Base-by-base conservation (phyloP, 2,888 invertebrate genomes). In the Nasonia oneida region DNA sequence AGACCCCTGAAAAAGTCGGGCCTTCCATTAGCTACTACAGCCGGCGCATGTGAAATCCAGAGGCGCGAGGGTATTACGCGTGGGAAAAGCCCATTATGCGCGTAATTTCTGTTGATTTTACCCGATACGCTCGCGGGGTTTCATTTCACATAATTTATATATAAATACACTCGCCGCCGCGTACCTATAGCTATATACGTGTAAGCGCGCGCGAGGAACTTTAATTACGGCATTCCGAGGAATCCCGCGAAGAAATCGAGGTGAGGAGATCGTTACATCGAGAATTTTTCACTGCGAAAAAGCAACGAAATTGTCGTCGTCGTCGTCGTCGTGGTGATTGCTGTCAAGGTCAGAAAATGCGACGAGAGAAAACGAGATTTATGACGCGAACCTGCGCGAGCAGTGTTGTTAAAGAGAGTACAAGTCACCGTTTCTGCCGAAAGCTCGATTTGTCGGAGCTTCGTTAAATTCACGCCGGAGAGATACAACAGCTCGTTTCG, bases 91-190 rank as follows among this genome's bases (percentile, higher is more conserved):
- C 33, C 12, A 33, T 67, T 67, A 29, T 33, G 12, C 33, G 14
- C 67, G 33, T 67, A 67, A 67, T 67, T 67, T 29, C 29, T 67
- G 33, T 29, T 33, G 67, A 67, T 67, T 67, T 67, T 67, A 29
- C 67, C 14, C 67, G 67, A 67, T 67, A 67, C 5, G 67, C 33
- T 29, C 12, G 67, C 33, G 33, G 29, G 29, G 33, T 29, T 67
- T 67, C 33, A 29, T 67, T 33, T 29, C 33, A 14, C 67, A 33
- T 67, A 29, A 14, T 29, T 67, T 67, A 33, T 67, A 14, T 67
- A 67, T 67, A 67, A 67, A 33, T 67, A 67, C 12, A 6, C 61
- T n/a, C 23, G 4, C 18, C 53, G 18, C 18, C 0, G 53, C 18
- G 18, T 37, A 37, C 37, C 29, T 29, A 29, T 29, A 29, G 18